phyloP scores from a whole-genome alignment of 2,797 vertebrate genomes.

The Chiroxiphia lanceolata region DNA sequence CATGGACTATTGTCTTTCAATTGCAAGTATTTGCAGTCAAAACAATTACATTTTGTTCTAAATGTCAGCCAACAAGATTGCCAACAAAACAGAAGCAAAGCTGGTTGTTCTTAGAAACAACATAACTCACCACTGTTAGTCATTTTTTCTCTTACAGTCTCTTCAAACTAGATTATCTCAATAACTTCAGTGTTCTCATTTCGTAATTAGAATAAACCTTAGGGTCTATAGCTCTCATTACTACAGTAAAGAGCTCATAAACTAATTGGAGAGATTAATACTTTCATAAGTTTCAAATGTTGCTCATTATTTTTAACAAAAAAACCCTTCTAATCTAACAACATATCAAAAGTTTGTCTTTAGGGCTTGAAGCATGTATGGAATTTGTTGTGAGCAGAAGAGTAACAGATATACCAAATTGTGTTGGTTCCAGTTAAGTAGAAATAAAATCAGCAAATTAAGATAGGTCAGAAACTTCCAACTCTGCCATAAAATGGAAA shows the following conservation, averaged over 20 bases:
- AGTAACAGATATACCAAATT: not conserved
- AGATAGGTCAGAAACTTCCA: not conserved
- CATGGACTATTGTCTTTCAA: not conserved
- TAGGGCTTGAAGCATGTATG: not conserved
- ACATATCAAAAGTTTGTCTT: not conserved
- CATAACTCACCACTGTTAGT: not conserved
- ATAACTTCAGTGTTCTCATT: not conserved
- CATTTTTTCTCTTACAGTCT: not conserved
- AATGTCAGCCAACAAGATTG: conserved; percentile 4
- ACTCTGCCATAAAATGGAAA: not conserved
- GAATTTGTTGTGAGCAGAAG: not conserved
- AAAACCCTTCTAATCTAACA: not conserved
- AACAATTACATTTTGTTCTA: not conserved
- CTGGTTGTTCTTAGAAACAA: not conserved
- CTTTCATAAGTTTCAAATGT: not conserved
- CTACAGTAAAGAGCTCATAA: not conserved
- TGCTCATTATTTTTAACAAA: not conserved
- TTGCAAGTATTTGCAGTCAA: conserved; percentile 7
- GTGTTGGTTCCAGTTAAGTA: not conserved
- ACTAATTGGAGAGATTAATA: not conserved
- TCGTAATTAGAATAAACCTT: not conserved
- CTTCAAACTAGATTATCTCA: not conserved
- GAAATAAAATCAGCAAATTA: not conserved
- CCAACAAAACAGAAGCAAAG: conserved; percentile 23
- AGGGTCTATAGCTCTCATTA: not conserved